phyloP scores from a whole-genome alignment of 2,888 invertebrate species.

The Cryptops parisi region DNA sequence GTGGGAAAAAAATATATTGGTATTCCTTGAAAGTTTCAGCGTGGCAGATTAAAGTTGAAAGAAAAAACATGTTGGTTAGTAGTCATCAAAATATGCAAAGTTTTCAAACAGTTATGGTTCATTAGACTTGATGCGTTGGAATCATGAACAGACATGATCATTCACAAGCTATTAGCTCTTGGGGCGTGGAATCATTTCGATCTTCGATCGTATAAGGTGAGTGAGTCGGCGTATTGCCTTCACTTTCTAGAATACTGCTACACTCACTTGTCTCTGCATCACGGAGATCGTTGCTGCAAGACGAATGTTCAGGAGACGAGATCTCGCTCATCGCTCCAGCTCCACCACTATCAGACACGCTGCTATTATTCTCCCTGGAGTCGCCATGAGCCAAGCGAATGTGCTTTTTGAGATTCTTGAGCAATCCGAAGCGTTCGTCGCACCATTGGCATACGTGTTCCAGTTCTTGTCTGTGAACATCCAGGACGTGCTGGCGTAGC shows the following conservation, averaged over 20 bases:
- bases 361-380: conserved; percentile 2
- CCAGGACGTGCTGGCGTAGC: conserved; percentile 47
- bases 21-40: too few relatives aligned
- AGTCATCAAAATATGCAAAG: too few relatives aligned
- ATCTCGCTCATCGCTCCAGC: conserved; percentile 13
- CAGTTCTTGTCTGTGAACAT: conserved; percentile 54
- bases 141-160: too few relatives aligned
- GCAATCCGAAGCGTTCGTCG: conserved; percentile 72
- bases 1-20: too few relatives aligned
- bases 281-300: conserved; percentile 18
- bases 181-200: conserved; percentile 4
- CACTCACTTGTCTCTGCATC: conserved; percentile 20
- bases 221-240: conserved; percentile 14
- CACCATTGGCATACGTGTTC: conserved; percentile 70
- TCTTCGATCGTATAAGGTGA: conserved; percentile 14
- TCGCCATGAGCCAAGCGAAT: conserved; percentile 60
- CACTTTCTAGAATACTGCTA: conserved; percentile 19
- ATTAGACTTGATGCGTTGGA: too few relatives aligned
- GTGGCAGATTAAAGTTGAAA: too few relatives aligned
- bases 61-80: too few relatives aligned
- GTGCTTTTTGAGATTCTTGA: conserved; percentile 66
- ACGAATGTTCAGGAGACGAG: conserved; percentile 15
- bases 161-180: conserved; percentile 13
- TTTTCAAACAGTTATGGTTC: too few relatives aligned
- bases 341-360: not conserved